Evolutionary conservation across 2,797 vertebrate genomes (phyloP), one percentile per base, ranked within the genome.

Genomic region (Semaprochilodus insignis): DNA sequence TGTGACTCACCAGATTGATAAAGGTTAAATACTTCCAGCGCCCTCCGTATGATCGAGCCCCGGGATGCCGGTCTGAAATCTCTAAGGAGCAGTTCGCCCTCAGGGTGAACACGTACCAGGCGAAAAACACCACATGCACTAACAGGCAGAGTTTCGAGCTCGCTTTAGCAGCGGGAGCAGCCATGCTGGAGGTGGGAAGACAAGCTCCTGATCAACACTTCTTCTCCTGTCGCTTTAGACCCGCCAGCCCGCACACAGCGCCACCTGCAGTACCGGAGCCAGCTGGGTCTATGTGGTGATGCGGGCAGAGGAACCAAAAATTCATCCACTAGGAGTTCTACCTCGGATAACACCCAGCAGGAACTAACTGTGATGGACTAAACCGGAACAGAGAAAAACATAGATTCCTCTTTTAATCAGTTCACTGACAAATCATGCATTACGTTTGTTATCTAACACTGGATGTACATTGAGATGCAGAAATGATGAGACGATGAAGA

Each of bases 1-100:
- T 4, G n/a, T 19, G 10, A 31, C 89, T 88, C 81, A 95, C 93
- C 90, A 94, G 86, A 81, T 94, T 91, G 19, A 95, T 87, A 82
- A 93, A 95, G 52, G 93, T 95, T 57, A 95, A 82, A 67, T 93
- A 93, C 72, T 95, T 95, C 94, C 94, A 95, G n/a, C 88, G 85
- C 0, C 93, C 93, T 6, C 93, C 92, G 40, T 93, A 94, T 0
- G 86, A 83, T 6, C 31, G 51, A 2, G 84, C 83, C 0, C 91
- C 91, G 0, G 89, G 88, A 6, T 90, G 90, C 76, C 16, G 73
- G 0, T 73, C 51, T 5, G 87, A 62, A 0, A 40, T 82, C 0
- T 85, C 83, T 51, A 91, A 2, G 4, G 78, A 78, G 34, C 87
- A 17, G 60, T 94, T 92, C 4, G 66, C 75, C 10, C 51, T 84